Percentiles rank a stretch among this genome's conserved stretches.
phyloP scores from a whole-genome alignment of 2,113 vertebrate species.

The Silurus asotus region DNA sequence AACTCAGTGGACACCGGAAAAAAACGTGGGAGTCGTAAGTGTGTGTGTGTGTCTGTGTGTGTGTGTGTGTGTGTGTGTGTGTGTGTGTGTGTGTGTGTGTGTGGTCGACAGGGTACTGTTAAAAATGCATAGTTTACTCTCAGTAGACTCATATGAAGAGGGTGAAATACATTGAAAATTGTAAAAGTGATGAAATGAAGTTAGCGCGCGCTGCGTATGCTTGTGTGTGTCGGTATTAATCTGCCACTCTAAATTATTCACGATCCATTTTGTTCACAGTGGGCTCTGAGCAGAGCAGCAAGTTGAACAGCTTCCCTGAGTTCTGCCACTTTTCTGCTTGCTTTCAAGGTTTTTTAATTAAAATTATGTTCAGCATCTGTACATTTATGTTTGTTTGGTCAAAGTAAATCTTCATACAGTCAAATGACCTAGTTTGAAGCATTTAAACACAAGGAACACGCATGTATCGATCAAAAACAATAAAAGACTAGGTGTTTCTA shows the following conservation, averaged over 20 bases:
- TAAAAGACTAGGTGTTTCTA: no score
- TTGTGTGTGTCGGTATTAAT: conserved; percentile 35
- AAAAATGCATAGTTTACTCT: background rate
- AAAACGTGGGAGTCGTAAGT: background rate
- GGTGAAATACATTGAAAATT: background rate
- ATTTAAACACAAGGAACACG: no score
- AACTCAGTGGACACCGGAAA: conserved; percentile 12
- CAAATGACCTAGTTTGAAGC: no score
- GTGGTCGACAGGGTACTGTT: background rate
- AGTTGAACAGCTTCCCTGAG: conserved; percentile 1
- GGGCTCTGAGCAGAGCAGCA: conserved; percentile 4
- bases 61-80: background rate
- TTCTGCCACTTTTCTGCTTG: background rate
- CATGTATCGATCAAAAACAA: no score
- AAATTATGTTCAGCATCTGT: no score
- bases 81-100: conserved; percentile 1
- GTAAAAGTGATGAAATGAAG: conserved; percentile 23
- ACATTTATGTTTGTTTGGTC: no score
- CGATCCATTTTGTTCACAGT: conserved; percentile 34
- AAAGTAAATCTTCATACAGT: no score
- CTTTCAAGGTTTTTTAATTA: background rate
- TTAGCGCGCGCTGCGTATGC: background rate
- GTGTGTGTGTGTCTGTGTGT: background rate
- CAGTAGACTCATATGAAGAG: conserved; percentile 13
- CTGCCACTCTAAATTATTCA: conserved; percentile 44